Evolutionary conservation across 2,888 invertebrate genomes (phyloP).

Genomic region (Caenorhabditis macrosperma): DNA sequence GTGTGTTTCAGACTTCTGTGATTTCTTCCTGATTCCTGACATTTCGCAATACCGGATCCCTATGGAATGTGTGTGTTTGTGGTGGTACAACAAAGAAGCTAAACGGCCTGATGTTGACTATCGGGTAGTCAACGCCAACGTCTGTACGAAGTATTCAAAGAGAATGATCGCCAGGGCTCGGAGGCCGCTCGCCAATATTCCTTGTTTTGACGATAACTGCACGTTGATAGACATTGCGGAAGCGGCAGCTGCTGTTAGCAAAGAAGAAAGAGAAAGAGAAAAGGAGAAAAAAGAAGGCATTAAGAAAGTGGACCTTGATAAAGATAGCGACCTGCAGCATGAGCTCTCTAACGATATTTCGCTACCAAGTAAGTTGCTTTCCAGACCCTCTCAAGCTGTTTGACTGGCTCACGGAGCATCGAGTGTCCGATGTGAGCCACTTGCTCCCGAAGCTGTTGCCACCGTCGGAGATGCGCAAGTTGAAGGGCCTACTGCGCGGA

Average conservation of each 20-base stretch:
- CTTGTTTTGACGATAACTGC: constrained; percentile 66
- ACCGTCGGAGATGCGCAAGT: constrained; percentile 60
- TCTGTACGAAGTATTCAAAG: constrained; percentile 65
- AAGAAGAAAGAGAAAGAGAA: constrained; percentile 5
- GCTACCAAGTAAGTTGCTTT: constrained; percentile 51
- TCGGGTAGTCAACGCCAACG: constrained; percentile 55
- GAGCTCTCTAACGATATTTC: constrained; percentile 4
- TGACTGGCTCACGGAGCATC: constrained; percentile 69
- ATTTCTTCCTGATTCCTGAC: constrained; percentile 71
- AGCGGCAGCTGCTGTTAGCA: background rate
- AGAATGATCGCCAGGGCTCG: constrained; percentile 57
- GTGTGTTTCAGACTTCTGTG: constrained; percentile 77
- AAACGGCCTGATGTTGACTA: constrained; percentile 66
- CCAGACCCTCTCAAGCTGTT: constrained; percentile 77
- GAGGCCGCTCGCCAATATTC: constrained; percentile 53
- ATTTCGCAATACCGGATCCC: constrained; percentile 63
- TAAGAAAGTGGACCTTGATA: no score
- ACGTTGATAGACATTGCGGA: background rate
- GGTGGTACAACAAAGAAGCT: constrained; percentile 66
- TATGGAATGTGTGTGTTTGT: constrained; percentile 77
- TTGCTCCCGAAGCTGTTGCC: constrained; percentile 71
- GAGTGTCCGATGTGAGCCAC: constrained; percentile 71
- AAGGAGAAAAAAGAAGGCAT: no score
- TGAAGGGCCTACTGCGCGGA: constrained; percentile 64
- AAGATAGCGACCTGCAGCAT: no score